phyloP scores from a whole-genome alignment of 2,888 invertebrate genomes.

The Mechanitis messenoides region DNA sequence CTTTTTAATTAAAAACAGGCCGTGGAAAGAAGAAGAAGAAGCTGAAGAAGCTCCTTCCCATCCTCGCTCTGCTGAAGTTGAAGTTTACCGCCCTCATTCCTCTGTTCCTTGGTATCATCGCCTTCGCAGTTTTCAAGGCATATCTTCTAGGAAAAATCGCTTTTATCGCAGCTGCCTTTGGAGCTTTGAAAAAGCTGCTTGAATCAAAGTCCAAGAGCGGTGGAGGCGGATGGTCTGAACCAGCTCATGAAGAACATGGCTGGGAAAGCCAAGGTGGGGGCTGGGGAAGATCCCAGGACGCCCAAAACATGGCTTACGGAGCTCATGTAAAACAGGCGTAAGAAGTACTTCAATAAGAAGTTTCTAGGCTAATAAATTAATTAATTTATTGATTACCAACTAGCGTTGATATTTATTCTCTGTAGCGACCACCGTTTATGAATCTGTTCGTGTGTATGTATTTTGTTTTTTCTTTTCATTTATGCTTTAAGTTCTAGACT shows the following conservation, averaged over 20 bases:
- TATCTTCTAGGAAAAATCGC: slow-evolving; percentile 89
- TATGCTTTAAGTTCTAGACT: slow-evolving; percentile 42
- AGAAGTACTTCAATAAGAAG: slow-evolving; percentile 14
- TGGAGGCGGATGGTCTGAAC: slow-evolving; percentile 80
- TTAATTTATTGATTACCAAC: slow-evolving; percentile 33
- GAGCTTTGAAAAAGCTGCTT: slow-evolving; percentile 81
- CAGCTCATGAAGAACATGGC: slow-evolving; percentile 77
- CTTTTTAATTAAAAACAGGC: slow-evolving; percentile 62
- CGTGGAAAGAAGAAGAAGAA: slow-evolving; percentile 88
- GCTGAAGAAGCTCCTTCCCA: slow-evolving; percentile 84
- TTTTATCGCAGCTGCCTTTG: slow-evolving; percentile 84
- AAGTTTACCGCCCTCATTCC: slow-evolving; percentile 86
- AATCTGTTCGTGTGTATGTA: slow-evolving; percentile 35
- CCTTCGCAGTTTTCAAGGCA: slow-evolving; percentile 89
- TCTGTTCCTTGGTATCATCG: slow-evolving; percentile 83
- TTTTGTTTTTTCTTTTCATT: slow-evolving; percentile 37
- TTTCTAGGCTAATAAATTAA: slow-evolving; percentile 30
- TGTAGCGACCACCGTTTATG: slow-evolving; percentile 46
- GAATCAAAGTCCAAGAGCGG: slow-evolving; percentile 83
- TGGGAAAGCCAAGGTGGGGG: slow-evolving; percentile 69
- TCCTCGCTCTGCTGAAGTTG: slow-evolving; percentile 85
- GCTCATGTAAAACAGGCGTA: slow-evolving; percentile 74
- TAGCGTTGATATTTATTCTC: slow-evolving; percentile 32
- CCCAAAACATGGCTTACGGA: slow-evolving; percentile 82
- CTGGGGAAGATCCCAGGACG: slow-evolving; percentile 81